Conservation (phyloP, 2,888 invertebrate species). For the Pachymerium ferrugineum region DNA sequence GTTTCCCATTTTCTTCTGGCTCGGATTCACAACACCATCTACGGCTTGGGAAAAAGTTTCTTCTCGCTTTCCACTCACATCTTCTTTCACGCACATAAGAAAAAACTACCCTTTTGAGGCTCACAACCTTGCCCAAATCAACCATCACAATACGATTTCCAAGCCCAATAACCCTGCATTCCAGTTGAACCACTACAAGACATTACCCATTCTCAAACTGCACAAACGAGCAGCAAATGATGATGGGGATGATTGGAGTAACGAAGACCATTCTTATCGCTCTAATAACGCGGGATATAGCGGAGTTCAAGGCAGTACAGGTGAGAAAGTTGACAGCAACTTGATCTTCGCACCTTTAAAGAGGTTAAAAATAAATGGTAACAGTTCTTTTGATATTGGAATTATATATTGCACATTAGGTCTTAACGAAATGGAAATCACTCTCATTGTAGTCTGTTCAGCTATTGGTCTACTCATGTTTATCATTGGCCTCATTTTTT, state of each 20-base stretch:
- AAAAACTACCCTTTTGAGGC: neutral
- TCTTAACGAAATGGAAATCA: slow-evolving; percentile 31
- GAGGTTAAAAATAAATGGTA: too few species aligned
- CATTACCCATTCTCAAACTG: neutral
- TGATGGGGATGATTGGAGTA: neutral
- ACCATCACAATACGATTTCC: neutral
- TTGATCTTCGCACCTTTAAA: too few species aligned
- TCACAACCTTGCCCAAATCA: neutral
- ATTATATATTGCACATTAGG: neutral
- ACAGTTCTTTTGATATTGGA: neutral
- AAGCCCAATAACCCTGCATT: neutral
- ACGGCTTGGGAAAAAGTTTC: neutral
- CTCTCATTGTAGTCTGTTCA: slow-evolving; percentile 31
- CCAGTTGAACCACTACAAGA: neutral
- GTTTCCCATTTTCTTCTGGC: neutral
- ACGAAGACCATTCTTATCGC: neutral
- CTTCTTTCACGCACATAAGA: neutral
- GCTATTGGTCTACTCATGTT: slow-evolving; percentile 31
- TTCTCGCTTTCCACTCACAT: neutral
- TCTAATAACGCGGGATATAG: neutral
- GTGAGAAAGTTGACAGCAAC: neutral
- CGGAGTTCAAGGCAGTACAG: neutral
- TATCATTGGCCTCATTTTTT: slow-evolving; percentile 28
- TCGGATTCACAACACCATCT: neutral
- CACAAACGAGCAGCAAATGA: neutral